phyloP scores from a whole-genome alignment of 1,140 invertebrate genomes.

The Panagrolaimus sp. region DNA sequence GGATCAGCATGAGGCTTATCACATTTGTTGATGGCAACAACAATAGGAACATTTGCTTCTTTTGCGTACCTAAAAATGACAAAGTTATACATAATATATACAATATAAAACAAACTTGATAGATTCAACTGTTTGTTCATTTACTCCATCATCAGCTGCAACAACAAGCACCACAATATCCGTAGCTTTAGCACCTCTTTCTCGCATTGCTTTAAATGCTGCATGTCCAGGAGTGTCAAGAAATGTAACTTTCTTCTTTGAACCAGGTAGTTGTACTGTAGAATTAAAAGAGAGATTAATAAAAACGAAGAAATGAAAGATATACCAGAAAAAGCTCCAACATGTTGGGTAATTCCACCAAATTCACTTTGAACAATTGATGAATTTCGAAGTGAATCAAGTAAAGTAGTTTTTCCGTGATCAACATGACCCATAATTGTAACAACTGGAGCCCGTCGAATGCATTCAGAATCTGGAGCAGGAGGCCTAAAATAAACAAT shows the following conservation, averaged over 20 bases:
- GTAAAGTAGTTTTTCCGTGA: conserved; percentile 94
- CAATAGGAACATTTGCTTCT: conserved; percentile 73
- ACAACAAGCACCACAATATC: conserved; percentile 94
- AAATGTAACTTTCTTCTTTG: conserved; percentile 78
- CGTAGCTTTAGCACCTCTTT: conserved; percentile 81
- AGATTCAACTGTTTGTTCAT: conserved; percentile 82
- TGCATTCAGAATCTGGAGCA: conserved; percentile 32
- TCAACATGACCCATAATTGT: conserved; percentile 99
- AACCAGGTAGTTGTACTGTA: conserved; percentile 67
- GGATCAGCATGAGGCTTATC: conserved; percentile 80
- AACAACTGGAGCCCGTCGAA: conserved; percentile 66
- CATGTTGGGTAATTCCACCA: conserved; percentile 99
- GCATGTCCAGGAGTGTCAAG: conserved; percentile 99
- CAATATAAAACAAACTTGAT: conserved; percentile 61
- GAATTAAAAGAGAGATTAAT: conserved; percentile 16
- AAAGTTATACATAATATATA: conserved; percentile 13
- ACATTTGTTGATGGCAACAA: conserved; percentile 98
- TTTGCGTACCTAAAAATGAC: conserved; percentile 49
- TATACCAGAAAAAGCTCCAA: conserved; percentile 89
- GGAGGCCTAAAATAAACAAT: conserved; percentile 27
- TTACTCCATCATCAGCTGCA: conserved; percentile 96
- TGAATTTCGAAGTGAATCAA: conserved; percentile 81
- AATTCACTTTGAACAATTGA: conserved; percentile 83
- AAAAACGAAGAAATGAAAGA: conserved; percentile 19
- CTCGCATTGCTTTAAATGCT: conserved; percentile 64